Evolutionary conservation across 2,113 vertebrate species (phyloP).

Genomic region (Colinus virginianus): DNA sequence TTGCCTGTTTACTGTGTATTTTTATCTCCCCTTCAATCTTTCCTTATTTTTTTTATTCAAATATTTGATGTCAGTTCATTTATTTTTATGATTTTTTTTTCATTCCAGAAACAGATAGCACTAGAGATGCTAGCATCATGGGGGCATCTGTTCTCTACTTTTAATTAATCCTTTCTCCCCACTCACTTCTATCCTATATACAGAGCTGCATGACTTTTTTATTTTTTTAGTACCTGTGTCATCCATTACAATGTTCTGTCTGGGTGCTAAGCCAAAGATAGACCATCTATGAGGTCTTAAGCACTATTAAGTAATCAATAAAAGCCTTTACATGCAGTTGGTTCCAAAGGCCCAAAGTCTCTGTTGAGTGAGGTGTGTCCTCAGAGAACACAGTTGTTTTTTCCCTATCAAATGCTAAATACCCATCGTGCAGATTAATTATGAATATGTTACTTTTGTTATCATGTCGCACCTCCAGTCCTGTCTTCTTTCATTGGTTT

Average conservation of each 20-base stretch:
- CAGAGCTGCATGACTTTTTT: neutral
- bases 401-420: neutral
- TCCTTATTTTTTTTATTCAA: conserved; percentile 44
- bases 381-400: neutral
- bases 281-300: neutral
- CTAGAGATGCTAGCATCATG: conserved; percentile 49
- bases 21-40: conserved; percentile 68
- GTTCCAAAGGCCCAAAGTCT: neutral
- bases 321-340: neutral
- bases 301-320: neutral
- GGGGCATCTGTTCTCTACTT: conserved; percentile 72
- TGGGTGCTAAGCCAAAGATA: neutral
- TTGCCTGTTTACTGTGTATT: conserved; percentile 71
- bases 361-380: neutral
- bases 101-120: conserved; percentile 72
- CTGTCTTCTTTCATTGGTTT: neutral
- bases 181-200: conserved; percentile 2
- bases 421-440: neutral
- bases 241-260: neutral
- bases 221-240: neutral
- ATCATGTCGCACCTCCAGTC: neutral
- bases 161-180: conserved; percentile 56
- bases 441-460: neutral
- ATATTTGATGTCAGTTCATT: conserved; percentile 77
- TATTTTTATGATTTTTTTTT: conserved; percentile 75